Conservation (phyloP, 2,797 vertebrate genomes). For the Nyctibius grandis region DNA sequence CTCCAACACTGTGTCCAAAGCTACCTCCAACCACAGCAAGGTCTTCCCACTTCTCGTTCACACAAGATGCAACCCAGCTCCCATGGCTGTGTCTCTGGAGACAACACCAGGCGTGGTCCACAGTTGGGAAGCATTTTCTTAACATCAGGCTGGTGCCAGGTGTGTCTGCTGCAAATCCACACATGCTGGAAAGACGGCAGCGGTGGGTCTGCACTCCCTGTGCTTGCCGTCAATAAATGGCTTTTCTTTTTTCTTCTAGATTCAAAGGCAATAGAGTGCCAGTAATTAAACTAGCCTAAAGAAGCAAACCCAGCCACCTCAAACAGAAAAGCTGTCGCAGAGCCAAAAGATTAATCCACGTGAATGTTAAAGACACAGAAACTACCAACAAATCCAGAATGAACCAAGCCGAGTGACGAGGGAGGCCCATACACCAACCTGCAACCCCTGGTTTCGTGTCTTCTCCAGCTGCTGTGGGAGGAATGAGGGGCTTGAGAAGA, state of each 20-base stretch:
- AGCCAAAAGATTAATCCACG: not conserved
- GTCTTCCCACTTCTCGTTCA: not conserved
- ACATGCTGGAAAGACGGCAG: not conserved
- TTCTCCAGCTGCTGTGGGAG: accelerated
- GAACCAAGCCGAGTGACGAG: not conserved
- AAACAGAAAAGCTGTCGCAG: not conserved
- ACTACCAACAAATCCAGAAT: not conserved
- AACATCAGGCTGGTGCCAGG: not conserved
- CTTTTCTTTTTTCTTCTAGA: not conserved
- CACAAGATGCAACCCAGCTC: not conserved
- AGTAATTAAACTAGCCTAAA: not conserved
- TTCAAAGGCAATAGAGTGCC: not conserved
- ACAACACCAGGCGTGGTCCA: not conserved
- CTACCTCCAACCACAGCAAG: not conserved
- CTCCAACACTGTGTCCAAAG: not conserved
- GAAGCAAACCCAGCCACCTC: not conserved
- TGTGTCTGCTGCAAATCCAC: not conserved
- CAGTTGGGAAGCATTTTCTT: not conserved
- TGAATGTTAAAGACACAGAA: not conserved
- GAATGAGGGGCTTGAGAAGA: not conserved
- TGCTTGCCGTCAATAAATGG: not conserved
- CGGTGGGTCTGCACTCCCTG: accelerated
- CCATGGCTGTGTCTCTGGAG: not conserved
- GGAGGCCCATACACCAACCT: accelerated
- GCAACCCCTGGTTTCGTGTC: not conserved